These are phyloP conservation scores for Polia nebulosa DNA, from an alignment of 2,888 invertebrate species.

Conservation along the genomic window DNA sequence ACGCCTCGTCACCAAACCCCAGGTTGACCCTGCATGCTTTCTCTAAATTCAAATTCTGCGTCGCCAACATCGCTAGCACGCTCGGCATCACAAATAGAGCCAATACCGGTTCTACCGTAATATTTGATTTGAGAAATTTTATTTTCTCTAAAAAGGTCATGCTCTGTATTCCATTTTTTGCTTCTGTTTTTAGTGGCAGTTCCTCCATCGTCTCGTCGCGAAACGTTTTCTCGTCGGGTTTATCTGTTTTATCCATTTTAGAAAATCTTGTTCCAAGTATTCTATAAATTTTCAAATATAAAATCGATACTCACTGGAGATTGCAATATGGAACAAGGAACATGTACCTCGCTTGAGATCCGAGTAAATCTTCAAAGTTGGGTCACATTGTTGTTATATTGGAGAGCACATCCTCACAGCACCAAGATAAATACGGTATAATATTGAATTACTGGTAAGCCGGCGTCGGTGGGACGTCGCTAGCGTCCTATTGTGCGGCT, in stretches of 20 bases:
- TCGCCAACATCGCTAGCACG: conserved; percentile 93
- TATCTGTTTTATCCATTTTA: conserved; percentile 75
- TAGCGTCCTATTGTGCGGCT: conserved; percentile 80
- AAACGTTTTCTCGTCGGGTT: conserved; percentile 65
- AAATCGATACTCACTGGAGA: conserved; percentile 58
- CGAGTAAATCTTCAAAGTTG: conserved; percentile 47
- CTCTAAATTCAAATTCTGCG: conserved; percentile 96
- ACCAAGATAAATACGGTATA: conserved; percentile 74
- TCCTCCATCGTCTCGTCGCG: conserved; percentile 74
- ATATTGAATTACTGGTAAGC: conserved; percentile 74
- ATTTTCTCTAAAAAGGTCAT: conserved; percentile 86
- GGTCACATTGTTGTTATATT: conserved; percentile 71
- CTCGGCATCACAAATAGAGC: conserved; percentile 93
- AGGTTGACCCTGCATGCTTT: conserved; percentile 96
- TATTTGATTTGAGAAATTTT: conserved; percentile 88
- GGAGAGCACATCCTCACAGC: conserved; percentile 69
- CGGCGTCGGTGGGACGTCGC: conserved; percentile 69
- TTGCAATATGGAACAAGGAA: conserved; percentile 47
- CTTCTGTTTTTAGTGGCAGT: conserved; percentile 77
- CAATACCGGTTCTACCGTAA: conserved; percentile 93
- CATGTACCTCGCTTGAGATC: conserved; percentile 39
- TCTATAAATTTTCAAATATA: conserved; percentile 48
- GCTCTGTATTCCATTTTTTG: conserved; percentile 74
- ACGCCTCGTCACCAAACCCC: conserved; percentile 92
- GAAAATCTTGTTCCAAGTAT: conserved; percentile 40